These are phyloP conservation scores for Mungos mungo DNA, from an alignment of 2,113 vertebrate species.

Conservation along the genomic window DNA sequence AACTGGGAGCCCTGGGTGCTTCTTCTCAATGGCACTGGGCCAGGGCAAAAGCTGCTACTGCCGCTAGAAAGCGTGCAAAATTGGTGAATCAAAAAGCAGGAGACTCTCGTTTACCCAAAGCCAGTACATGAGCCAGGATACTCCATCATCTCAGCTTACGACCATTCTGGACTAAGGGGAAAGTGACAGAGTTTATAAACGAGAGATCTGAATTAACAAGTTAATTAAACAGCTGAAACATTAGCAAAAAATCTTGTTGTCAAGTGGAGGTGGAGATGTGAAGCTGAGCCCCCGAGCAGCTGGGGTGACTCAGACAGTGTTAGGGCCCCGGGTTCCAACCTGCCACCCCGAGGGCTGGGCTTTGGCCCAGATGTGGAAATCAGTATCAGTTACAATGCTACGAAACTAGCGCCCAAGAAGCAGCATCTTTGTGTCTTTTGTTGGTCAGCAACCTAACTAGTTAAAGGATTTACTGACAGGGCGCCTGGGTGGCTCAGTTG, in stretches of 20 bases:
- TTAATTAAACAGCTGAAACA: slow-evolving; percentile 62
- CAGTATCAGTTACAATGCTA: background rate
- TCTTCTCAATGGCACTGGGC: slow-evolving; percentile 51
- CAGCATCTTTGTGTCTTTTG: background rate
- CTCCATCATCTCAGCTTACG: background rate
- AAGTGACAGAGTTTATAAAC: slow-evolving; percentile 44
- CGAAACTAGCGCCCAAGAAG: background rate
- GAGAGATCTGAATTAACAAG: slow-evolving; percentile 56
- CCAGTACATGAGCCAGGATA: background rate
- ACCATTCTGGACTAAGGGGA: background rate
- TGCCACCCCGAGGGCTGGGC: background rate
- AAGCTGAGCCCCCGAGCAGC: slow-evolving; percentile 41
- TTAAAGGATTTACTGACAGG: background rate
- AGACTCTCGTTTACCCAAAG: slow-evolving; percentile 14
- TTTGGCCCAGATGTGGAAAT: background rate
- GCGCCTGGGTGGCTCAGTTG: no score
- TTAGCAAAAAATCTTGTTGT: slow-evolving; percentile 16
- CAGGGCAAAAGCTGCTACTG: background rate
- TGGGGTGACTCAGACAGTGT: slow-evolving; percentile 50
- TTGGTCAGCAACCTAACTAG: background rate
- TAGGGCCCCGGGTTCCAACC: background rate
- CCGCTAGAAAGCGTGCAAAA: background rate
- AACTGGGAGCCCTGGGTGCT: slow-evolving; percentile 31
- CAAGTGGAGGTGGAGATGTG: slow-evolving; percentile 25
- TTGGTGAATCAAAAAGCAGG: background rate